Base-by-base conservation (phyloP, 2,888 invertebrate genomes). In the Orthosia cruda region DNA sequence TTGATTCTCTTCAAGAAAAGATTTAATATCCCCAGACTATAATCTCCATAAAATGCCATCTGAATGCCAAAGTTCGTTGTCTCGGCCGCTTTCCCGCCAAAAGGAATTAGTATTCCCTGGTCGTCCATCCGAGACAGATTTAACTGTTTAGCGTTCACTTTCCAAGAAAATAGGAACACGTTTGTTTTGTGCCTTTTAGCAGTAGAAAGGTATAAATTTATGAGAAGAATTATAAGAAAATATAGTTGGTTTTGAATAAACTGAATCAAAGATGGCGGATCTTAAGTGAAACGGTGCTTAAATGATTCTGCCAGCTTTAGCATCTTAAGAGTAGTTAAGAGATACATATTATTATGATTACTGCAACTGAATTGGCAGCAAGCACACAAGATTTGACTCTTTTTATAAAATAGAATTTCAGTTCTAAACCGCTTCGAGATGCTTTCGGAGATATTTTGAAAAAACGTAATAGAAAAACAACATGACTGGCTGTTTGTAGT, bases 71-170 rank as follows among this genome's bases (percentile, higher is more conserved):
- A 85, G 82, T 75, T 85, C 65, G 75, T 55, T 12, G 66, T 71
- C 81, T 84, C 40, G 7, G 18, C 23, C 58, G 71, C 82, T 82
- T 81, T 88, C 80, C 61, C 74, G 72, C 47, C 45, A 63, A 69
- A 58, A 20, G 45, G 18, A n/a, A 80, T 88, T 87, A 86, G 73
- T 88, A 87, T 88, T 81, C 87, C 54, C 47, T 12, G 23, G 13
- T 26, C 61, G 84, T 72, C 18, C 68, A 50, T 55, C 23, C 47
- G 23, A 71, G 74, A 88, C 70, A 80, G 80, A 87, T 86, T 88
- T 84, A 87, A 78, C 76, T 45, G 76, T 16, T 69, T 73, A 52
- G 69, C 87, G 68, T 84, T 86, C 74, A 80, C 88, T 87, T 88
- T 87, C 88, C 78, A 76, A 77, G 84, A 79, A 81, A 78, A 84